Evolutionary conservation across 2,797 vertebrate genomes (phyloP).

Genomic region (Vultur gryphus): DNA sequence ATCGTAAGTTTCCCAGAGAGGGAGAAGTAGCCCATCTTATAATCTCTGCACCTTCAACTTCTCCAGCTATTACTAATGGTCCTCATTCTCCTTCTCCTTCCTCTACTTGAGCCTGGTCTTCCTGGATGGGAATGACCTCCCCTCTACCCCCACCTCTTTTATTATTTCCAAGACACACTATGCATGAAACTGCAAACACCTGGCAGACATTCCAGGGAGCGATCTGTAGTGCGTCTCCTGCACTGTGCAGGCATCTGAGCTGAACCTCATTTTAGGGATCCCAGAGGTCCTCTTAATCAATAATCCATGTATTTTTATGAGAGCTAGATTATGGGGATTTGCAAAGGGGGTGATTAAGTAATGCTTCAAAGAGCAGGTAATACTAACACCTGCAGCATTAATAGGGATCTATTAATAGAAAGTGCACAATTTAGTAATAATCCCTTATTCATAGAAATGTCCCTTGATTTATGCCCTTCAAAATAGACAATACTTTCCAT

Average conservation of each 20-base stretch:
- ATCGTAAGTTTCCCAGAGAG: background rate
- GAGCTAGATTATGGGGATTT: slow-evolving; percentile 76
- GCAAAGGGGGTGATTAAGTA: slow-evolving; percentile 69
- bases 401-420: slow-evolving; percentile 72
- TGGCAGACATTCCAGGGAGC: slow-evolving; percentile 68
- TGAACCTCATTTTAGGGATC: slow-evolving; percentile 68
- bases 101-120: slow-evolving; percentile 1
- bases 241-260: slow-evolving; percentile 52
- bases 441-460: slow-evolving; percentile 64
- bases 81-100: slow-evolving; percentile 9
- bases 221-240: slow-evolving; percentile 57
- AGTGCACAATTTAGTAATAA: slow-evolving; percentile 54
- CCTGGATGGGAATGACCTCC: slow-evolving; percentile 44
- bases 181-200: slow-evolving; percentile 66
- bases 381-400: slow-evolving; percentile 75
- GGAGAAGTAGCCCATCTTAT: background rate
- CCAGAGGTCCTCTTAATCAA: slow-evolving; percentile 76
- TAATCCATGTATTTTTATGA: slow-evolving; percentile 79
- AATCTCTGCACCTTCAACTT: background rate
- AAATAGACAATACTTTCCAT: slow-evolving; percentile 46
- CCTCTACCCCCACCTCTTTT: slow-evolving; percentile 38
- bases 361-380: slow-evolving; percentile 73
- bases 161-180: slow-evolving; percentile 24
- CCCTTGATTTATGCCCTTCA: slow-evolving; percentile 59
- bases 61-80: background rate